These are phyloP conservation scores for Alca torda DNA, from an alignment of 2,797 vertebrate species.

Conservation along the genomic window DNA sequence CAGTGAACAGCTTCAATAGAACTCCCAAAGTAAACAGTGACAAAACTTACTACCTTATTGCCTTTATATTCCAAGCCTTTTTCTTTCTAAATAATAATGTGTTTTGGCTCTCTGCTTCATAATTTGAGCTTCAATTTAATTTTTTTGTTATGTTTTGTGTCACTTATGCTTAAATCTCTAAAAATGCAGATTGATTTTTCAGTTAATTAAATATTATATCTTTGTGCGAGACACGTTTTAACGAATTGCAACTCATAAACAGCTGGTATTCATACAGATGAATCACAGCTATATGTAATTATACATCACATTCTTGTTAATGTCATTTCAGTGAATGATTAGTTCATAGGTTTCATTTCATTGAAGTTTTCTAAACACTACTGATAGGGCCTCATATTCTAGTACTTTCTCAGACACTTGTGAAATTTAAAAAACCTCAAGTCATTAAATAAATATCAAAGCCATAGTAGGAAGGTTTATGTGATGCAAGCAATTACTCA, in stretches of 20 bases:
- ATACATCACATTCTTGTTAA: too few species aligned
- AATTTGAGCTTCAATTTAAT: neutral
- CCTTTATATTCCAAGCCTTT: neutral
- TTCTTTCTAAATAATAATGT: neutral
- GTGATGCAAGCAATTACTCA: neutral
- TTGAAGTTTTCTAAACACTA: neutral
- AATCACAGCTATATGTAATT: neutral
- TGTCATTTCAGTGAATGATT: neutral
- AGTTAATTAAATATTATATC: neutral
- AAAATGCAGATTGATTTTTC: neutral
- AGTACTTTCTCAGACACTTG: neutral
- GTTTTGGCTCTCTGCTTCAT: neutral
- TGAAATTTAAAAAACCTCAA: neutral
- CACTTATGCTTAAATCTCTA: neutral
- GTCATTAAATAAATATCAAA: neutral
- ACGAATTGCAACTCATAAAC: neutral
- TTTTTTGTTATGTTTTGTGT: neutral
- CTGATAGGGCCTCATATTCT: neutral
- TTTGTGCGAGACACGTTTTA: neutral
- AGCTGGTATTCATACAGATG: neutral
- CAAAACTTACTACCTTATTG: neutral
- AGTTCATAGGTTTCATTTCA: neutral
- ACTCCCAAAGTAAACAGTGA: neutral
- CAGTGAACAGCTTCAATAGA: neutral
- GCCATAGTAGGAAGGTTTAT: neutral